phyloP scores from a whole-genome alignment of 2,888 invertebrate species.

The Meganola albula region DNA sequence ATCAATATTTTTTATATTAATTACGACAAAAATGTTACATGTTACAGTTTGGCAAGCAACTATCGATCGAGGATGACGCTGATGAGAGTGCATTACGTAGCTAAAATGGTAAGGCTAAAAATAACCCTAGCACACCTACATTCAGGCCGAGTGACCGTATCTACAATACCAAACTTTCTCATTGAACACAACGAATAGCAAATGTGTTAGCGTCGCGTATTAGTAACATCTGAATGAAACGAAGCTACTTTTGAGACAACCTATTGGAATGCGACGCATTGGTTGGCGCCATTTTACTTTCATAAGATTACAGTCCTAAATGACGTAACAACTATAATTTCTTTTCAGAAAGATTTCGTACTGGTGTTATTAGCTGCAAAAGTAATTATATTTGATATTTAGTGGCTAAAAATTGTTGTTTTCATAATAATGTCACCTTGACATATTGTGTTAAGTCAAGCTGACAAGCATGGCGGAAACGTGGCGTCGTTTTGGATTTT shows the following conservation, averaged over 20 bases:
- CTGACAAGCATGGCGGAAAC: constrained; percentile 77
- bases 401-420: constrained; percentile 55
- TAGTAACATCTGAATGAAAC: no score
- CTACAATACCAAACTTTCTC: no score
- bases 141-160: constrained; percentile 17
- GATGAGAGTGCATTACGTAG: constrained; percentile 31
- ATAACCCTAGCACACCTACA: constrained; percentile 66
- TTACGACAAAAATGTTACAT: constrained; percentile 6
- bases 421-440: constrained; percentile 75
- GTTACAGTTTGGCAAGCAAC: constrained; percentile 10
- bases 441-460: constrained; percentile 75
- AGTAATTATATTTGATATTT: constrained; percentile 38
- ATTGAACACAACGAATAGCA: no score
- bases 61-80: constrained; percentile 43
- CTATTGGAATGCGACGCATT: constrained; percentile 43
- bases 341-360: constrained; percentile 25
- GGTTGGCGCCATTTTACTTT: constrained; percentile 78
- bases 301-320: constrained; percentile 45
- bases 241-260: constrained; percentile 11
- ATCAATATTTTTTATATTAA: neutral
- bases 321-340: constrained; percentile 68
- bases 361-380: constrained; percentile 18
- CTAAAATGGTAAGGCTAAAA: constrained; percentile 51
- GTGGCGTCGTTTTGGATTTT: constrained; percentile 70
- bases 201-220: no score